Base-by-base conservation (phyloP, 2,797 vertebrate species). In the Momotus momota region DNA sequence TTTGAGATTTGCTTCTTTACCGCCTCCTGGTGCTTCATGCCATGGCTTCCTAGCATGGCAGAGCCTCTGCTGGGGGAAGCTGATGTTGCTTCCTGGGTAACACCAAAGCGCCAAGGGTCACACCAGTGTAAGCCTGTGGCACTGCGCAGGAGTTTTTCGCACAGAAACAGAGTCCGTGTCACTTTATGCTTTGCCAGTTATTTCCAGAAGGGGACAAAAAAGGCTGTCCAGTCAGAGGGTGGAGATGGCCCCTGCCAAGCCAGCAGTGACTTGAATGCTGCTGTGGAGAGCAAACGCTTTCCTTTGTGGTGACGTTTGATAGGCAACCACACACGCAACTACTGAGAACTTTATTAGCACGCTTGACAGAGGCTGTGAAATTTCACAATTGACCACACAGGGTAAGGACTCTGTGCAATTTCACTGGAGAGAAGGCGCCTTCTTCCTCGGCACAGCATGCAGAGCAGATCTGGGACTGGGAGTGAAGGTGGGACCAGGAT, bases 381-480 rank as follows among this genome's bases (percentile, higher is more conserved):
- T 79, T 58, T 95, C 69, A 90, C 61, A 94, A 71, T 4, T 86
- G 84, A 74, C 81, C 72, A 66, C 66, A 54, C 7, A 22, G 65
- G n/a, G 21, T 71, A 88, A 61, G 38, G 55, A 81, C 33, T 27
- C 17, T 0, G 3, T 69, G 49, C 0, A 0, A 35, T 85, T 81
- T 89, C 33, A 26, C 27, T 83, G n/a, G 26, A 66, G 45, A 26
- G 45, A 66, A 77, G 57, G 57, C 1, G 6, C 16, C 1, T 4
- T 22, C 17, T 90, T 65, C 70, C 64, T 66, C 0, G 0, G 33
- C 29, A 48, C 61, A 26, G 86, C 78, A 64, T 7, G 14, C 11
- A 31, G 38, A 69, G 40, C 38, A 58, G 35, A 57, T 88, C 72
- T 74, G n/a, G 55, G 41, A 14, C 22, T 58, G 57, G 61, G 57